Evolutionary conservation across 2,888 invertebrate genomes (phyloP).

Genomic region (Arge pagana): DNA sequence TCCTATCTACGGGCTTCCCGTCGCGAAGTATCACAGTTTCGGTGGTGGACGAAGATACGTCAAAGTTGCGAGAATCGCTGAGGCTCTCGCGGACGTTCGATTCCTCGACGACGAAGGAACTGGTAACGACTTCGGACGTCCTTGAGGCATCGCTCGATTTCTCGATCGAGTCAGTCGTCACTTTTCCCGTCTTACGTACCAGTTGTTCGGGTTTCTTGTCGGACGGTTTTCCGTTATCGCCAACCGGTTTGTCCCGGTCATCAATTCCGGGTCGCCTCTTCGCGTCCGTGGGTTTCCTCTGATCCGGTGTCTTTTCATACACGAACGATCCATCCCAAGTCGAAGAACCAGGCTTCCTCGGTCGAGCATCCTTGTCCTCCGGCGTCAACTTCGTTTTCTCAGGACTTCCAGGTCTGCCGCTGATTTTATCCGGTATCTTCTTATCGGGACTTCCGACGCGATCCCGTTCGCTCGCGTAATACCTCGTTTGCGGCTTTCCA

Average conservation of each 20-base stretch:
- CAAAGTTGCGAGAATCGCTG: constrained; percentile 39
- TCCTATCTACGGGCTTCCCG: constrained; percentile 36
- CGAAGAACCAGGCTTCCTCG: constrained; percentile 15
- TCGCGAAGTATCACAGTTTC: constrained; percentile 47
- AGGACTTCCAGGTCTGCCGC: constrained; percentile 1
- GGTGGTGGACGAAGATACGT: constrained; percentile 41
- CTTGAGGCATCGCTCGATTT: constrained; percentile 10
- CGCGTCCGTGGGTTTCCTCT: constrained; percentile 11
- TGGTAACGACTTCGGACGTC: constrained; percentile 28
- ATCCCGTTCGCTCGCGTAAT: constrained; percentile 1
- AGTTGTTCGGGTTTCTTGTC: not conserved
- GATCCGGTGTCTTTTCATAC: constrained; percentile 35
- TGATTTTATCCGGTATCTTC: constrained; percentile 31
- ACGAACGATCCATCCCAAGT: constrained; percentile 32
- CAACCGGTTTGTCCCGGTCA: not conserved
- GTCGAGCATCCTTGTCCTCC: constrained; percentile 1
- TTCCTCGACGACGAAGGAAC: constrained; percentile 38
- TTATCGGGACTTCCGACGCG: constrained; percentile 9
- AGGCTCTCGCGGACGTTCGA: constrained; percentile 39
- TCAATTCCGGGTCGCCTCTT: constrained; percentile 8
- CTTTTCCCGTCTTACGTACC: constrained; percentile 1
- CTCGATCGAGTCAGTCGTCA: constrained; percentile 1
- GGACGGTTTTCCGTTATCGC: not conserved
- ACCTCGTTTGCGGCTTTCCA: constrained; percentile 9
- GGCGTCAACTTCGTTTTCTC: not conserved